These are phyloP conservation scores for Periophthalmus modestus DNA, from an alignment of 2,113 vertebrate genomes.

Conservation along the genomic window DNA sequence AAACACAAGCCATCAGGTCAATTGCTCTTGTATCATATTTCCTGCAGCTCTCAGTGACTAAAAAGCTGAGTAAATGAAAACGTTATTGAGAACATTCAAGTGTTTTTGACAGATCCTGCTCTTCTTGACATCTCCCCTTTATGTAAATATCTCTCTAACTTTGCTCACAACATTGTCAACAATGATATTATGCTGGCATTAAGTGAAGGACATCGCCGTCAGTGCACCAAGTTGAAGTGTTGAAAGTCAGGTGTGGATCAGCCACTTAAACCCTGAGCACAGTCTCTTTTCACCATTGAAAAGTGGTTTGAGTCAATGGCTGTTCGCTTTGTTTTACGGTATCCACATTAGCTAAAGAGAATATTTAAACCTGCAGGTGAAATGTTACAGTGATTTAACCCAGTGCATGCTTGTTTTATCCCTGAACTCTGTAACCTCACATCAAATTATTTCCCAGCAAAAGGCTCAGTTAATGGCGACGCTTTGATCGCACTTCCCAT, in stretches of 20 bases:
- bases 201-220: neutral
- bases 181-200: neutral
- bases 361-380: neutral
- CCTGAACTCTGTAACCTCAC: neutral
- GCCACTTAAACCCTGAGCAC: constrained; percentile 12
- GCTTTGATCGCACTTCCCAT: constrained; percentile 24
- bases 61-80: neutral
- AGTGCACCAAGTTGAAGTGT: constrained; percentile 5
- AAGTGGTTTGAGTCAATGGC: neutral
- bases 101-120: neutral
- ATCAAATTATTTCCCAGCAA: neutral
- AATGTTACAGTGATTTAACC: neutral
- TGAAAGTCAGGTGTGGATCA: neutral
- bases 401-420: neutral
- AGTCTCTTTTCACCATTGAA: neutral
- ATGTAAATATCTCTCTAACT: neutral
- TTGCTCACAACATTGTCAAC: neutral
- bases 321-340: neutral
- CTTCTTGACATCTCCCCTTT: neutral
- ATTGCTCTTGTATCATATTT: neutral
- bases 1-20: neutral
- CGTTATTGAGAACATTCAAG: neutral
- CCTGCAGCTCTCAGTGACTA: neutral
- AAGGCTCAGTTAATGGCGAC: neutral
- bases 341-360: neutral